Evolutionary conservation across 2,113 vertebrate species (phyloP).

Genomic region (Megaptera novaeangliae): DNA sequence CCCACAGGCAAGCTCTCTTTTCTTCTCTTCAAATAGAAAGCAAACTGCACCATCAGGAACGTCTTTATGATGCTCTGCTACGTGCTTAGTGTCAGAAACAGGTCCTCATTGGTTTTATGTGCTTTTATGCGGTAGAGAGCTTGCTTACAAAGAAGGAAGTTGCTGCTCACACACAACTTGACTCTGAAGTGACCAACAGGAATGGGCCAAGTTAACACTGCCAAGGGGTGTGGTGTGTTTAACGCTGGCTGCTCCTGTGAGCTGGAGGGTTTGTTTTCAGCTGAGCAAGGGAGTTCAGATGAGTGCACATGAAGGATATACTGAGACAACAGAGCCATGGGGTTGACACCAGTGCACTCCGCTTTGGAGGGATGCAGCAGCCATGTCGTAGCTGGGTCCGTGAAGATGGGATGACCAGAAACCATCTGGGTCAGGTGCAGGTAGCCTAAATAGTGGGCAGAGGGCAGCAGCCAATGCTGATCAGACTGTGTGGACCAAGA

Average conservation of each 20-base stretch:
- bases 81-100: not conserved
- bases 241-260: fast-evolving
- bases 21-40: not conserved
- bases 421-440: too few species aligned
- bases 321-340: fast-evolving
- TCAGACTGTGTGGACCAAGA: not conserved
- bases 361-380: not conserved
- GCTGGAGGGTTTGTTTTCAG: not conserved
- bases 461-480: not conserved
- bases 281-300: too few species aligned
- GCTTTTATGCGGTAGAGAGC: not conserved
- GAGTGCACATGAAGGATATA: fast-evolving
- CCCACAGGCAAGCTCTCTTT: not conserved
- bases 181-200: fast-evolving
- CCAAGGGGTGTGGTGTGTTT: not conserved
- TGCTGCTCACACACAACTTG: not conserved
- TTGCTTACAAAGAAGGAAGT: not conserved
- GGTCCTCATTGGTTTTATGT: not conserved
- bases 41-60: fast-evolving
- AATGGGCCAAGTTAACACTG: not conserved
- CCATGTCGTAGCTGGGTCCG: not conserved
- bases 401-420: not conserved
- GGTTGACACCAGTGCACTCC: fast-evolving
- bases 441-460: too few species aligned
- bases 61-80: fast-evolving